Evolutionary conservation across 2,888 invertebrate species (phyloP), one percentile per base, ranked within the genome.

Genomic region (Bellardia bayeri): DNA sequence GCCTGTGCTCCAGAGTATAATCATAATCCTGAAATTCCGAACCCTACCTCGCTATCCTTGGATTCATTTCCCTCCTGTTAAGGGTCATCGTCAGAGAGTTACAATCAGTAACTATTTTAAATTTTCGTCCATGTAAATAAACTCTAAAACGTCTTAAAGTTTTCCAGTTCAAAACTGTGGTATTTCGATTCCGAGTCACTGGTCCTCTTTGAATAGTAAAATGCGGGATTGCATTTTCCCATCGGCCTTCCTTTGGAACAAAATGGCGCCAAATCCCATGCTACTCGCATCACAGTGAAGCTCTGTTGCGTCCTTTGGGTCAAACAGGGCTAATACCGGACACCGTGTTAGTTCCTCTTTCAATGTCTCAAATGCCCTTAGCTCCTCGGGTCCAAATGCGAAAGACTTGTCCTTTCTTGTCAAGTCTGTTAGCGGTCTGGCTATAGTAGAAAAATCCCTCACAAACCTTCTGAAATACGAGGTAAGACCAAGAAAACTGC

Each of bases 401-500:
- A 63, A 63, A 63, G 14, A 13, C 3, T 40, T 63, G 13, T 63
- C 61, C 33, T 61, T 61, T 4, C 13, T 61, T 9, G 33, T 61
- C 30, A 61, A 13, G 33, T 61, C 61, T n/a, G 63, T 63, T 6
- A 63, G n/a, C 13, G 63, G 63, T n/a, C 40, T 63, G n/a, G 37
- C 63, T 14, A 63, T 40, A n/a, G 63, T 63, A 33, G 63, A 63
- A 14, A 63, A 63, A 45, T 45, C 45, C 14, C 40, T 61, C n/a
- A 40, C 64, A 64, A 64, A 40, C 8, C 64, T 16, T 16, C 66
- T 66, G 11, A 45, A 42, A 66, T 66, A 66, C 23, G 66, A 66
- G 4, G 66, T 66, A 3, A 66, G 42, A 9, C 66, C 42, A n/a
- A 66, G 42, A 42, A 66, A 66, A 23, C 66, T 66, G 23, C 66